Conservation (phyloP, 2,888 invertebrate species). For the Plagodis pulveraria region DNA sequence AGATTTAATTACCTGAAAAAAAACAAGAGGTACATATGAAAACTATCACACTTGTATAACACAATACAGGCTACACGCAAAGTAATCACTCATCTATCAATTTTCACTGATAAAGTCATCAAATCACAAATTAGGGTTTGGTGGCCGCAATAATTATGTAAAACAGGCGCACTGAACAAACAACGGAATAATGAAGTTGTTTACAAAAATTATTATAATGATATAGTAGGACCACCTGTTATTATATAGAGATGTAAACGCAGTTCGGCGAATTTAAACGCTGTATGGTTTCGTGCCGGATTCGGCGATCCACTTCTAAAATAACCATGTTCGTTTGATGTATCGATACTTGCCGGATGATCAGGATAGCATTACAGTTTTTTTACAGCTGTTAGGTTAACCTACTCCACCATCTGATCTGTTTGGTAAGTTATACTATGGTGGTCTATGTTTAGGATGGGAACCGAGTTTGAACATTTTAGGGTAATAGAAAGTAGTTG, state of each 20-base stretch:
- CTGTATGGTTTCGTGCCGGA: neutral
- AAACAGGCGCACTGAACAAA: constrained; percentile 59
- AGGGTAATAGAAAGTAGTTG: no score
- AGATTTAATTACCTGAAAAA: constrained; percentile 17
- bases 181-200: constrained; percentile 57
- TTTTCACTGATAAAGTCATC: constrained; percentile 56
- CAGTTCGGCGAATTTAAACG: constrained; percentile 5
- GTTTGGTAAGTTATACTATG: no score
- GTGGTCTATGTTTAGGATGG: no score
- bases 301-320: no score
- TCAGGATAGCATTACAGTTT: no score
- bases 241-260: constrained; percentile 13
- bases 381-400: no score
- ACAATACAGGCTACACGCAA: constrained; percentile 14
- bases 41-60: neutral
- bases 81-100: constrained; percentile 42
- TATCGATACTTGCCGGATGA: no score
- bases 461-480: no score
- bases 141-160: constrained; percentile 47
- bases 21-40: neutral
- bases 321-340: no score
- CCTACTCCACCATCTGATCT: no score
- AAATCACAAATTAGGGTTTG: constrained; percentile 43
- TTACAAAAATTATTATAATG: constrained; percentile 61
- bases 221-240: constrained; percentile 58